phyloP scores from a whole-genome alignment of 2,797 vertebrate genomes.

The Australoheros facetus region DNA sequence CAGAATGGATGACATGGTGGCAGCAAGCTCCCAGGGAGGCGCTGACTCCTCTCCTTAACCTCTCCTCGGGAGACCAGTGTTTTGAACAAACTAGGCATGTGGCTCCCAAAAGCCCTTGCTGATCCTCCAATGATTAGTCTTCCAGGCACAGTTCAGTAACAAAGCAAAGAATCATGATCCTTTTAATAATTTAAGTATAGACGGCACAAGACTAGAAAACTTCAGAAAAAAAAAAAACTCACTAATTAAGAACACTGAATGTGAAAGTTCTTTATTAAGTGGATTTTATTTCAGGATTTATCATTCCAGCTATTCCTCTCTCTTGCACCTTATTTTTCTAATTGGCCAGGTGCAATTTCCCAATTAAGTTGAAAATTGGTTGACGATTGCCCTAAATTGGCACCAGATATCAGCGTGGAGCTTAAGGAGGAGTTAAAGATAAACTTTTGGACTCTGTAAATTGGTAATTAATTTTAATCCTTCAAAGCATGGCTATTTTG shows the following conservation, averaged over 20 bases:
- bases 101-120: slow-evolving; percentile 57
- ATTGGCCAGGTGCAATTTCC: slow-evolving; percentile 65
- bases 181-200: slow-evolving; percentile 61
- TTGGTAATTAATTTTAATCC: slow-evolving; percentile 79
- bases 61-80: slow-evolving; percentile 64
- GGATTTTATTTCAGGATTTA: slow-evolving; percentile 68
- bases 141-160: slow-evolving; percentile 48
- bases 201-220: slow-evolving; percentile 34
- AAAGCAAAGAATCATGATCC: slow-evolving; percentile 52
- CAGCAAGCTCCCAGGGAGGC: slow-evolving; percentile 64
- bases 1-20: slow-evolving; percentile 68
- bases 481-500: slow-evolving; percentile 76
- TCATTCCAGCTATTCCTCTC: slow-evolving; percentile 35
- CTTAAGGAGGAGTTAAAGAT: slow-evolving; percentile 68
- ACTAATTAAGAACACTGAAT: slow-evolving; percentile 70
- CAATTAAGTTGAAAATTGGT: slow-evolving; percentile 65
- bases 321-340: slow-evolving; percentile 51
- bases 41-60: slow-evolving; percentile 58
- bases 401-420: slow-evolving; percentile 54
- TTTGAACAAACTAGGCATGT: slow-evolving; percentile 68
- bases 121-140: slow-evolving; percentile 60
- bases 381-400: slow-evolving; percentile 65
- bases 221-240: slow-evolving; percentile 51
- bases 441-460: slow-evolving; percentile 69
- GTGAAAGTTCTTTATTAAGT: slow-evolving; percentile 67